These are phyloP conservation scores for Lucifuga dentata DNA, from an alignment of 2,113 vertebrate species.

Conservation along the genomic window DNA sequence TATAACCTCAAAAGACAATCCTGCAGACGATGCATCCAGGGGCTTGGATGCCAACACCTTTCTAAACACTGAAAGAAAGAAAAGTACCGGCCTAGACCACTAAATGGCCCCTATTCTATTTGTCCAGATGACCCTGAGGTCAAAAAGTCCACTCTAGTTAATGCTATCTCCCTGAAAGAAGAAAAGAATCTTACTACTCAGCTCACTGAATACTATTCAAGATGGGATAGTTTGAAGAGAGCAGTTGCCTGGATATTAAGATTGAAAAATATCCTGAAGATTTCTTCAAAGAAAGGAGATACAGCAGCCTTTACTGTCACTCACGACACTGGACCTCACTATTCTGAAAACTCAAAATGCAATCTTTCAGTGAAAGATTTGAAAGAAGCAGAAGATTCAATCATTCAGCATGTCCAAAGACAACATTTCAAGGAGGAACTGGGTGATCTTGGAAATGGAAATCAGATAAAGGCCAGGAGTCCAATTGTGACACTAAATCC, in stretches of 20 bases:
- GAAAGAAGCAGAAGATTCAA: background rate
- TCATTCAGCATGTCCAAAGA: background rate
- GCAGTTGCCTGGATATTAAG: constrained; percentile 7
- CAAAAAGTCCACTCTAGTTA: background rate
- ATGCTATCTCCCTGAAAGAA: too few relatives aligned
- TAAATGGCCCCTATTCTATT: too few relatives aligned
- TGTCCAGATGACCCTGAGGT: background rate
- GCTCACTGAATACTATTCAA: background rate
- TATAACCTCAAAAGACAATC: background rate
- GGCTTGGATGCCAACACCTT: background rate
- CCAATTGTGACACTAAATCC: background rate
- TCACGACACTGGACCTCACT: too few relatives aligned
- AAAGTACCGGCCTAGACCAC: background rate
- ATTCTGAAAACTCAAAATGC: too few relatives aligned
- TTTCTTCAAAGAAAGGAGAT: background rate
- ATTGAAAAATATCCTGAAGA: background rate
- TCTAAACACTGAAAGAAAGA: background rate
- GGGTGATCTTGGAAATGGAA: background rate
- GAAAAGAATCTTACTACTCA: background rate
- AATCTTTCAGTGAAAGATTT: background rate
- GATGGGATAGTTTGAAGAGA: background rate
- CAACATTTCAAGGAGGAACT: background rate
- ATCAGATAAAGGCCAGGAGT: background rate
- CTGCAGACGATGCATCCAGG: background rate
- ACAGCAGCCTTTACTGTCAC: too few relatives aligned